A percentile compares a stretch with the other conserved stretches of the same genome.
Conservation (phyloP, 2,797 vertebrate genomes). For the Tangara arthus region DNA sequence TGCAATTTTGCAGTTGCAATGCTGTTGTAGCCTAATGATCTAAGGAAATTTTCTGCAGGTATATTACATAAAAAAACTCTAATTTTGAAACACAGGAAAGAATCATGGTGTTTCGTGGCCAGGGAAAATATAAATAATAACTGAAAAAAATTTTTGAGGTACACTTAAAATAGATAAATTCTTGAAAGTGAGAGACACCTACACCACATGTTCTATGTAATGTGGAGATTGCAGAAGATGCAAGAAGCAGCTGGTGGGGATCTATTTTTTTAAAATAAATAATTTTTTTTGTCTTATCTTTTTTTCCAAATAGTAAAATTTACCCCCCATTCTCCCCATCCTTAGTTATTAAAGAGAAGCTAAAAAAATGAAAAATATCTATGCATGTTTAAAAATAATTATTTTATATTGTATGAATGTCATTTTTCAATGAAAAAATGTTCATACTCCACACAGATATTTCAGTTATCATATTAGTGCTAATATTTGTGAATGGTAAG, state of each 20-base stretch:
- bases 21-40: background rate
- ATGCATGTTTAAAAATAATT: background rate
- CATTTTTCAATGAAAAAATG: background rate
- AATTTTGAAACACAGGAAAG: background rate
- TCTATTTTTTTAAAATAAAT: background rate
- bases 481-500: background rate
- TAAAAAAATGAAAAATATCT: background rate
- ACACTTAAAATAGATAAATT: background rate
- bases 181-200: background rate
- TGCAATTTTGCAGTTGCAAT: background rate
- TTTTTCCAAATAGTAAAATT: background rate
- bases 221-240: background rate
- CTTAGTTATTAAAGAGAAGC: background rate
- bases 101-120: background rate
- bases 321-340: background rate
- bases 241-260: background rate
- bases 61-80: background rate
- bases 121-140: background rate
- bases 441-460: background rate
- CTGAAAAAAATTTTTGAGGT: background rate
- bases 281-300: fast-evolving
- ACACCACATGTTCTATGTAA: background rate
- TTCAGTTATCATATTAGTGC: background rate
- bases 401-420: background rate
- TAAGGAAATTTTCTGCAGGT: background rate